phyloP scores from a whole-genome alignment of 1,140 invertebrate genomes.

The Patella vulgata region DNA sequence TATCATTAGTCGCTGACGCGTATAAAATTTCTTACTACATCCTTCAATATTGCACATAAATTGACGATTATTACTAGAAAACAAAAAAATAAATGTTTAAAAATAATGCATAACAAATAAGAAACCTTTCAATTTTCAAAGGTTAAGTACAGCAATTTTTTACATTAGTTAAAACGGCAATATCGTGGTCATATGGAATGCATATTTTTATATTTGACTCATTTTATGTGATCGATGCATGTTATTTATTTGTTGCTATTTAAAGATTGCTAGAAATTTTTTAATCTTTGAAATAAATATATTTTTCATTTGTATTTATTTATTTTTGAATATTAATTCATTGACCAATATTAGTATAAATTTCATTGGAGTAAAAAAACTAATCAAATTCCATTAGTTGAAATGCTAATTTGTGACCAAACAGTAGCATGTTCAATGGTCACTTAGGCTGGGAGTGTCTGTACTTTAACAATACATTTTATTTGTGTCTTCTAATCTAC shows the following conservation, averaged over 20 bases:
- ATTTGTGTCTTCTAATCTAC: too few relatives aligned
- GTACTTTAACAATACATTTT: too few relatives aligned
- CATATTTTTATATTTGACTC: constrained; percentile 4
- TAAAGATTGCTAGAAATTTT: not conserved
- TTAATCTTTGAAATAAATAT: not conserved
- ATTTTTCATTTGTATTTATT: constrained; percentile 8
- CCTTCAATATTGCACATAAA: constrained; percentile 37
- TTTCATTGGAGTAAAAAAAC: too few relatives aligned
- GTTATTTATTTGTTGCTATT: not conserved
- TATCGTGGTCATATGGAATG: not conserved
- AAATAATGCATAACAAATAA: not conserved
- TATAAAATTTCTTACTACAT: constrained; percentile 52
- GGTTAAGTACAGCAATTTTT: not conserved
- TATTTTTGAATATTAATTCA: too few relatives aligned
- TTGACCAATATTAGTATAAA: too few relatives aligned
- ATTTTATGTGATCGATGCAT: not conserved
- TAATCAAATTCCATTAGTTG: too few relatives aligned
- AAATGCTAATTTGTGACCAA: too few relatives aligned
- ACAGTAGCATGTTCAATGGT: too few relatives aligned
- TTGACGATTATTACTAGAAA: constrained; percentile 39
- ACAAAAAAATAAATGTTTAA: constrained; percentile 6
- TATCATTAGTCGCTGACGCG: constrained; percentile 46
- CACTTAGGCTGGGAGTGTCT: too few relatives aligned
- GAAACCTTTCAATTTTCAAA: not conserved
- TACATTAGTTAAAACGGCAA: not conserved